Percentiles rank a stretch among this genome's conserved stretches.
phyloP scores from a whole-genome alignment of 2,797 vertebrate genomes.

The Borostomias antarcticus region DNA sequence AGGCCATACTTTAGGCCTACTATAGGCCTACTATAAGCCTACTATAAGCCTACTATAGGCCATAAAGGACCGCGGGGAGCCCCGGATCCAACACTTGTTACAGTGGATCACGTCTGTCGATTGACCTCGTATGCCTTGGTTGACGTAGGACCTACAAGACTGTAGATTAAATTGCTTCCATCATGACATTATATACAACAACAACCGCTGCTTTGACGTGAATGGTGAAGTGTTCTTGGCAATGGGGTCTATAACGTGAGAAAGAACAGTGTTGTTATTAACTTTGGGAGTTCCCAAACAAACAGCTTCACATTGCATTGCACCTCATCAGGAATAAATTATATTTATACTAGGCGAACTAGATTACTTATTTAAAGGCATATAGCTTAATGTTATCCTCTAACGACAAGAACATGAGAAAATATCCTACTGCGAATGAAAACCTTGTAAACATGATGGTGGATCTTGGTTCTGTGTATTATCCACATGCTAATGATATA shows the following conservation, averaged over 20 bases:
- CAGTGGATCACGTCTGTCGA: neutral
- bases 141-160: neutral
- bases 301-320: too few relatives aligned
- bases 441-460: conserved; percentile 29
- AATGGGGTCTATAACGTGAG: too few relatives aligned
- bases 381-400: too few relatives aligned
- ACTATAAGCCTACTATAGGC: conserved; percentile 19
- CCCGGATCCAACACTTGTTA: conserved; percentile 24
- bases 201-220: neutral
- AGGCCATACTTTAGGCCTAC: too few relatives aligned
- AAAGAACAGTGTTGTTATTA: too few relatives aligned
- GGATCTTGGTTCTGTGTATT: conserved; percentile 43
- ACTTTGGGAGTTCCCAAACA: neutral
- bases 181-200: neutral
- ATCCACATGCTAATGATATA: conserved; percentile 10
- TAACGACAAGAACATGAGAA: too few relatives aligned
- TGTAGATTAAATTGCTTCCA: neutral
- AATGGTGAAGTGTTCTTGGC: neutral
- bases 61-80: conserved; percentile 2
- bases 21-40: too few relatives aligned
- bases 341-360: too few relatives aligned
- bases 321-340: too few relatives aligned
- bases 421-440: too few relatives aligned
- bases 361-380: too few relatives aligned
- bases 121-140: neutral